Base-by-base conservation (phyloP, 2,888 invertebrate species). In the Leptarthrus brevirostris region DNA sequence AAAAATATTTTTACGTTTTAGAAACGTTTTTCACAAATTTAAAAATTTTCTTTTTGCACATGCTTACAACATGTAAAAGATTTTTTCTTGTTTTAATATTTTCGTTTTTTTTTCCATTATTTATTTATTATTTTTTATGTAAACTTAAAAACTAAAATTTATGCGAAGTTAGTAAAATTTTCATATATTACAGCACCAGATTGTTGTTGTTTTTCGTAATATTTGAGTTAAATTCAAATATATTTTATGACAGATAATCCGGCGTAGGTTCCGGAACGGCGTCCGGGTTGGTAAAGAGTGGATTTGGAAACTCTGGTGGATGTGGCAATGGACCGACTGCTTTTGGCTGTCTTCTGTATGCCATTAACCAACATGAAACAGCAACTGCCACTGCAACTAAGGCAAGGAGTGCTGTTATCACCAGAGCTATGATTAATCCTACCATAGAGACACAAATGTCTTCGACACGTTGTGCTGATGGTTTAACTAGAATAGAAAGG, bases 351-450 rank as follows among this genome's bases (percentile, higher is more conserved):
- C 95, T 90, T 79, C 96, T 87, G 87, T 96, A 96, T 79, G 96
- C 96, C 90, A 96, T 94, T 78, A 96, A 88, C 96, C 96, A 97
- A 86, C 96, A 96, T 76, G 95, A 96, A 74, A 96, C 96, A 74
- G 96, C 96, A 66, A 96, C 94, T 26, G 96, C 96, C 74, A 97
- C 96, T 74, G 96, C 96, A 75, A 96, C 96, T 77, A 97, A 88
- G 74, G 96, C 96, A 81, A 97, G 86, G 76, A 96, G 88, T 64
- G 96, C 96, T 78, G 96, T 97, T 83, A 97, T 92, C 77, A 96
- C 93, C 81, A 96, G 87, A 78, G 96, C 95, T 81, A 96, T 94
- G 79, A 96, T 94, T 82, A 97, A 91, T 77, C 96, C 95, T 80
- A 96, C 93, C 88, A 94, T 95, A 73, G 96, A 96, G 79, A 97